These are phyloP conservation scores for Xyliphius kryptos DNA, from an alignment of 2,113 vertebrate genomes.

Conservation along the genomic window DNA sequence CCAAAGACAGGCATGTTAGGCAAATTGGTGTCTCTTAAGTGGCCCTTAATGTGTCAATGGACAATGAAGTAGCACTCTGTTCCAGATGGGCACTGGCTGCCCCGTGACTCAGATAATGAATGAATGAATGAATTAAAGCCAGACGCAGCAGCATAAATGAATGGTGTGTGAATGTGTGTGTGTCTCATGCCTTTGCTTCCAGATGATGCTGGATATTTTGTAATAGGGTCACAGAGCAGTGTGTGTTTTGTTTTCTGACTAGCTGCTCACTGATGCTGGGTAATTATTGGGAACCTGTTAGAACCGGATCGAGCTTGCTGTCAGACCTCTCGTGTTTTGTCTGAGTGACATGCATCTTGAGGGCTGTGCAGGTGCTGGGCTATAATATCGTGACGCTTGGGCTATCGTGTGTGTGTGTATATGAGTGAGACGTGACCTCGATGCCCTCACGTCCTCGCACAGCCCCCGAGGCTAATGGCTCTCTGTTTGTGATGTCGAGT, in stretches of 20 bases:
- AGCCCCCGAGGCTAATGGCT: constrained; percentile 28
- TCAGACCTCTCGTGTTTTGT: constrained; percentile 32
- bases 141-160: no score
- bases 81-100: no score
- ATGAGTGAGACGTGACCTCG: constrained; percentile 6
- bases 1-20: no score
- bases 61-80: no score
- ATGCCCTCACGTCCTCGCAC: constrained; percentile 19
- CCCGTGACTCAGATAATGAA: no score
- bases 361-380: neutral
- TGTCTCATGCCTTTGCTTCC: constrained; percentile 26
- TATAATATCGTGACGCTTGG: constrained; percentile 22
- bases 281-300: constrained; percentile 62
- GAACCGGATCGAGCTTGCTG: constrained; percentile 27
- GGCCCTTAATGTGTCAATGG: no score
- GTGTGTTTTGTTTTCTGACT: constrained; percentile 62
- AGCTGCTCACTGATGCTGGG: constrained; percentile 62
- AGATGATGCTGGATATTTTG: constrained; percentile 40
- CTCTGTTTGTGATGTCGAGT: constrained; percentile 22
- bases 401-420: neutral
- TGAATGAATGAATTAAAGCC: no score
- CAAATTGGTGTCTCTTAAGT: no score
- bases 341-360: constrained; percentile 30
- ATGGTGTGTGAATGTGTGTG: no score
- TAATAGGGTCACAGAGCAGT: constrained; percentile 54